Base-by-base conservation (phyloP, 1,140 invertebrate species). In the Plutomurus gul region DNA sequence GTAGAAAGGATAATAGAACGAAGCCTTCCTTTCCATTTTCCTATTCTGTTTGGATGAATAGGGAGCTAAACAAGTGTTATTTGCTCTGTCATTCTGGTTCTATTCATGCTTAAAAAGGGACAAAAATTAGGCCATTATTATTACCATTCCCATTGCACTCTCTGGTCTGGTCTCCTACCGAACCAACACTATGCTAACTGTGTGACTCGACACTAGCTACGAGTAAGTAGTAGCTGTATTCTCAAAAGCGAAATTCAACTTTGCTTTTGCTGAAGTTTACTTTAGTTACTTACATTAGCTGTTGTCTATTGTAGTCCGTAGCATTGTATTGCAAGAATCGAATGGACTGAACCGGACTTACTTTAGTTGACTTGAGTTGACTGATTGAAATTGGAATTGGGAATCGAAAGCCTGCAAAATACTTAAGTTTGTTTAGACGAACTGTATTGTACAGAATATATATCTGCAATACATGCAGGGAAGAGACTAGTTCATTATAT, bases 31-130 rank as follows among this genome's bases (percentile, higher is more conserved):
- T 76, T 72, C 56, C 37, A 80, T 80, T 77, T 71, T 81, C 72
- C 71, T 72, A 75, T 78, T 81, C 76, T 77, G 18, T 43, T 37
- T 51, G 36, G 49, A 25, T 81, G 75, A 77, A 81, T 75, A 76
- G 77, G 70, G 76, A 78, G 75, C 78, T 82, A 82, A 82, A 82
- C 81, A 82, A 82, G 78, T 82, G 78, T 82, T 82, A 82, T 82
- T 82, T 82, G 81, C 81, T 80, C 81, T 82, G 81, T 82, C 81
- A 82, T 82, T 80, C 81, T 77, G 40, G 25, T 79, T 77, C 80
- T 82, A 82, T 82, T 82, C 73, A 78, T 51, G 77, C 74, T 80
- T 80, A 80, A 77, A 82, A 82, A 82, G 77, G 80, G 80, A 82
- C 78, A 80, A 75, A 82, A 80, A 82, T 82, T 82, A 82, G 81